Conservation (phyloP, 2,797 vertebrate species). For the Urophycis tenuis region DNA sequence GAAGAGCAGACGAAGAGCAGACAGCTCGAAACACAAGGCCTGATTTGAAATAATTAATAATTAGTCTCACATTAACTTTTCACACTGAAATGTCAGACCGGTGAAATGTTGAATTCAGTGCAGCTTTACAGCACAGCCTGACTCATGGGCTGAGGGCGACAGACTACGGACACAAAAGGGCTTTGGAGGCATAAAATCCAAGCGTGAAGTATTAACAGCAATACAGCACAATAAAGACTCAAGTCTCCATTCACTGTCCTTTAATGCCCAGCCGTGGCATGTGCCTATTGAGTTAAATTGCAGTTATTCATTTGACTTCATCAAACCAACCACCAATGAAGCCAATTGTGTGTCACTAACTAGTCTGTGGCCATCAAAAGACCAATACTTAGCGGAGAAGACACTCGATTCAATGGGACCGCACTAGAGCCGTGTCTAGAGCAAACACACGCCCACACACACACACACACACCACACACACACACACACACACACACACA, state of each 20-base stretch:
- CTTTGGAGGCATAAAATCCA: slow-evolving; percentile 1
- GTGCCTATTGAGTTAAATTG: slow-evolving; percentile 49
- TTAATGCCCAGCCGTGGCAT: slow-evolving; percentile 19
- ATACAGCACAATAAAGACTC: slow-evolving; percentile 10
- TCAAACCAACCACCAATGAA: slow-evolving; percentile 42
- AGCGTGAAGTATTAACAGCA: slow-evolving; percentile 6
- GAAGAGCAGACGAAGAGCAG: slow-evolving; percentile 1
- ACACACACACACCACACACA: slow-evolving; percentile 25
- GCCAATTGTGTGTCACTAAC: slow-evolving; percentile 65
- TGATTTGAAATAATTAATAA: slow-evolving; percentile 7
- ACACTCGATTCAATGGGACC: slow-evolving; percentile 45
- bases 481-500: slow-evolving; percentile 26
- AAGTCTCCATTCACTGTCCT: slow-evolving; percentile 3
- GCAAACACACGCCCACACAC: slow-evolving; percentile 30
- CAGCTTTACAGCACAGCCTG: background rate
- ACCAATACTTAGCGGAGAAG: slow-evolving; percentile 50
- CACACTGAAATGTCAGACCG: background rate
- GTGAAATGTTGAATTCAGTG: background rate
- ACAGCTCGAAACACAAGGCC: background rate
- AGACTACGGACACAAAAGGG: background rate
- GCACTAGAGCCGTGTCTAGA: slow-evolving; percentile 32
- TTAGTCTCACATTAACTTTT: slow-evolving; percentile 7
- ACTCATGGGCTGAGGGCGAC: background rate
- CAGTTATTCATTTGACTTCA: slow-evolving; percentile 46
- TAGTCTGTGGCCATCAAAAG: slow-evolving; percentile 52